phyloP scores from a whole-genome alignment of 2,888 invertebrate genomes.

The Mactromeris polynyma region DNA sequence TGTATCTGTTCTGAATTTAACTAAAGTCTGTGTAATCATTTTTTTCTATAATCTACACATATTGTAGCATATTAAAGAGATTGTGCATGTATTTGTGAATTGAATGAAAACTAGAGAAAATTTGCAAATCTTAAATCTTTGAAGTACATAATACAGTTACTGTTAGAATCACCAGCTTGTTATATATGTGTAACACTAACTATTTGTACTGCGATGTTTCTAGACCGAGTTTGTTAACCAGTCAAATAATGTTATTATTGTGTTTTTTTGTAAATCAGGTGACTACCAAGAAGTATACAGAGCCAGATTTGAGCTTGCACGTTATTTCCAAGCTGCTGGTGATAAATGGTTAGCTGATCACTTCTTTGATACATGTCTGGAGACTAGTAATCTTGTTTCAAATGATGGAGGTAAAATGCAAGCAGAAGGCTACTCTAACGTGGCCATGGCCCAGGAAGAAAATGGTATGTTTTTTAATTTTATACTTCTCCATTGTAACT shows the following conservation, averaged over 20 bases:
- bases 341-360: slow-evolving; percentile 87
- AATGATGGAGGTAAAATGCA: slow-evolving; percentile 82
- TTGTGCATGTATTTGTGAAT: too few relatives aligned
- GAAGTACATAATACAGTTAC: too few relatives aligned
- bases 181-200: too few relatives aligned
- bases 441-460: slow-evolving; percentile 85
- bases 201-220: too few relatives aligned
- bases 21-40: too few relatives aligned
- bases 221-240: too few relatives aligned
- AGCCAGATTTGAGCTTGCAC: slow-evolving; percentile 83
- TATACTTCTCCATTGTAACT: neutral
- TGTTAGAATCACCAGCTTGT: too few relatives aligned
- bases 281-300: slow-evolving; percentile 82
- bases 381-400: slow-evolving; percentile 75
- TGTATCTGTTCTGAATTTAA: too few relatives aligned
- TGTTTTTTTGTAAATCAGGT: slow-evolving; percentile 71
- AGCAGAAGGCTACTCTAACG: slow-evolving; percentile 86
- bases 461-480: slow-evolving; percentile 75
- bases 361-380: slow-evolving; percentile 85
- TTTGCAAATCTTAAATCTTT: too few relatives aligned
- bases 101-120: too few relatives aligned
- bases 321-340: slow-evolving; percentile 82
- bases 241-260: neutral
- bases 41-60: too few relatives aligned
- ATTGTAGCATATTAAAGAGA: too few relatives aligned